Evolutionary conservation across 2,888 invertebrate genomes (phyloP), one percentile per base, ranked within the genome.

Genomic region (Athetis lepigone): DNA sequence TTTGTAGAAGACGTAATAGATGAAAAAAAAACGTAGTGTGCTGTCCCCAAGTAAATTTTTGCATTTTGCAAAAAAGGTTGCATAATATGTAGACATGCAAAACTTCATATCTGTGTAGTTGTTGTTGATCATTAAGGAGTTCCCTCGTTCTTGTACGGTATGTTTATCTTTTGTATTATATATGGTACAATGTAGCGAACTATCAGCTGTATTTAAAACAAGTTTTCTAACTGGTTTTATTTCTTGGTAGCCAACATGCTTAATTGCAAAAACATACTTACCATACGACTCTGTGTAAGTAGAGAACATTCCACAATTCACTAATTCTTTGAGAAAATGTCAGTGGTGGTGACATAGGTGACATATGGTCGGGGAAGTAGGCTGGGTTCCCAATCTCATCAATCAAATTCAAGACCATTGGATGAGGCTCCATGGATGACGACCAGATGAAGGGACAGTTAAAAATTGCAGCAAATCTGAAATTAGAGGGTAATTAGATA

Each of bases 311-410:
- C 81, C 75, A 79, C 3, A 87, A 61, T 55, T 85, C 82, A 3
- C 52, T 13, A 3, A 81, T 63, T 7, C 88, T 73, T 29, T 87
- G 61, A 1, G 51, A 54, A 36, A 88, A 87, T 0, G 71, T 72
- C n/a, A 86, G 67, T 0, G 88, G 88, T 5, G 82, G 80, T 6
- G 70, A 52, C 0, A 72, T 6, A 0, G 46, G 25, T 0, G 81
- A 63, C 58, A 80, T 56, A 3, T 81, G 77, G 21, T 84, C 85
- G 0, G 85, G 71, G 0, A 79, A 81, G 57, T 90, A 91, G 2
- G 91, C 84, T 0, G 92, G 90, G 47, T 90, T 92, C 0, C 82
- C 76, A 2, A 70, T 46, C 8, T 85, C 88, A 18, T 88, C 88
- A 11, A 89, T 82, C 18, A 88, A 62, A 1, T 71, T 67, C 3